A percentile compares a stretch with the other conserved stretches of the same genome.
Evolutionary conservation across 2,797 vertebrate species (phyloP).

Genomic region (Enteromius argenteus): DNA sequence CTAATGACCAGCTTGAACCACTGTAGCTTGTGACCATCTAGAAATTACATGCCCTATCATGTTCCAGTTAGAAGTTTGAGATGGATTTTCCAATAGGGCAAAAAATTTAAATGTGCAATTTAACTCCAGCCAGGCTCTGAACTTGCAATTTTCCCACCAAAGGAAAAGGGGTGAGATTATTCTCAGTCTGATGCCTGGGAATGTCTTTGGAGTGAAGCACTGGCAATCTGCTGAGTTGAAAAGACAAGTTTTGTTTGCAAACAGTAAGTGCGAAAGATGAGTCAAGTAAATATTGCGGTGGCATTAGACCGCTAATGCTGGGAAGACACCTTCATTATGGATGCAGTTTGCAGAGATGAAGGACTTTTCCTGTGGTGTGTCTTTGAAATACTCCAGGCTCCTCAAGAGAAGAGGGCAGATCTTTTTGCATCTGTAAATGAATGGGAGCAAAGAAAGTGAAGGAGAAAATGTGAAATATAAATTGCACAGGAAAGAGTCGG

Average conservation of each 20-base stretch:
- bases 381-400: constrained; percentile 20
- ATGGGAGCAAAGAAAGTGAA: constrained; percentile 12
- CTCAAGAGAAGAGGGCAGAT: constrained; percentile 5
- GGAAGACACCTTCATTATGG: constrained; percentile 13
- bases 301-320: background rate
- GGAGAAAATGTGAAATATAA: constrained; percentile 20
- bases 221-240: constrained; percentile 41
- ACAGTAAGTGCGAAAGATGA: constrained; percentile 40
- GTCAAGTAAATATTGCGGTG: constrained; percentile 33
- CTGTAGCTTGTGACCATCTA: background rate
- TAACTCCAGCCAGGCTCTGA: constrained; percentile 2
- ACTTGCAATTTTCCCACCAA: constrained; percentile 26
- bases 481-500: background rate
- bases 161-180: constrained; percentile 21
- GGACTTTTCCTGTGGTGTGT: constrained; percentile 18
- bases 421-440: constrained; percentile 8
- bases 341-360: constrained; percentile 32
- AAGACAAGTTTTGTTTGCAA: constrained; percentile 54
- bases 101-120: background rate
- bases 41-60: background rate
- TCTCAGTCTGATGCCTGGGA: constrained; percentile 11
- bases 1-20: background rate
- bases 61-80: background rate
- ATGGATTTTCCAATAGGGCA: background rate
- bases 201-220: background rate